Percentiles rank a stretch among this genome's conserved stretches.
Conservation (phyloP, 2,888 invertebrate genomes). For the Colostygia pectinataria region DNA sequence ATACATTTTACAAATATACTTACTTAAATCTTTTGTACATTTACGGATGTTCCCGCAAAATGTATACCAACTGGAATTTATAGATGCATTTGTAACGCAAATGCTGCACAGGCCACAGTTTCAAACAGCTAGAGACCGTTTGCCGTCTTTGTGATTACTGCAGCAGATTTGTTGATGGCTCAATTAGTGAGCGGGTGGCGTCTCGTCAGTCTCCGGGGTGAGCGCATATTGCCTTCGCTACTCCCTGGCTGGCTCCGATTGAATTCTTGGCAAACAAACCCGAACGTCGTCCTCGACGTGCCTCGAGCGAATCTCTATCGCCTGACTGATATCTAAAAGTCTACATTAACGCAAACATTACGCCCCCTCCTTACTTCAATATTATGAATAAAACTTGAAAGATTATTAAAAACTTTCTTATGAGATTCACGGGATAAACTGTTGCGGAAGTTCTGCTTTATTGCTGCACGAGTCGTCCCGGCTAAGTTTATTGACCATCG, state of each 20-base stretch:
- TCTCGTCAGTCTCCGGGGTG: constrained; percentile 40
- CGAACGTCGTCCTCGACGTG: constrained; percentile 23
- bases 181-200: constrained; percentile 55
- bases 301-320: constrained; percentile 25
- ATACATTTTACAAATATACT: no score
- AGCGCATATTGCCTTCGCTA: constrained; percentile 51
- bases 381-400: constrained; percentile 34
- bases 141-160: constrained; percentile 40
- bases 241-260: constrained; percentile 45
- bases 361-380: constrained; percentile 32
- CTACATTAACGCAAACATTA: constrained; percentile 38
- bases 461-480: constrained; percentile 58
- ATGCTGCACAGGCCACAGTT: constrained; percentile 39
- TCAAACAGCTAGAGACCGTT: constrained; percentile 37
- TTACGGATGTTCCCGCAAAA: not conserved
- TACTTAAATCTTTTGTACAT: no score
- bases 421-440: constrained; percentile 57
- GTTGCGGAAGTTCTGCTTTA: constrained; percentile 58
- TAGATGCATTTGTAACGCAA: constrained; percentile 31
- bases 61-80: not conserved
- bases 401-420: constrained; percentile 52
- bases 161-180: constrained; percentile 57
- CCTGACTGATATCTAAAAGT: constrained; percentile 28
- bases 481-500: constrained; percentile 73
- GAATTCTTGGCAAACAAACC: constrained; percentile 64